These are phyloP conservation scores for Phyto melanocephala DNA, from an alignment of 2,888 invertebrate species.

Conservation along the genomic window DNA sequence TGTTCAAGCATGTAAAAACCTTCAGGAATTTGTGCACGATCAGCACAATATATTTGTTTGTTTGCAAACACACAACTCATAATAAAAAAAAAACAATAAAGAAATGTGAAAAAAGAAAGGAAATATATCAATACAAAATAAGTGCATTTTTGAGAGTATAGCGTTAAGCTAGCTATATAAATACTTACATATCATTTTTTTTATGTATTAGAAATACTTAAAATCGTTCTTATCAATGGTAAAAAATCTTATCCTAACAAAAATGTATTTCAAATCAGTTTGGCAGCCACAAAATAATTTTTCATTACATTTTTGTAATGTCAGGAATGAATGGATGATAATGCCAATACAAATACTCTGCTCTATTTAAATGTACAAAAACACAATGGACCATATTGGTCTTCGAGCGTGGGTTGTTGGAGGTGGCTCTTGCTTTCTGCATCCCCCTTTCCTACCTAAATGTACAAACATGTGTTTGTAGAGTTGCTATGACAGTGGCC, in stretches of 20 bases:
- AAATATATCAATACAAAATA: neutral
- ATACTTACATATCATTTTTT: no score
- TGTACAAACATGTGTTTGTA: no score
- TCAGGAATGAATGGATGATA: constrained; percentile 15
- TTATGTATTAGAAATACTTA: no score
- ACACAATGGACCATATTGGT: no score
- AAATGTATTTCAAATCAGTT: no score
- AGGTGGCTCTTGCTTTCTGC: no score
- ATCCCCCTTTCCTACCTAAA: no score
- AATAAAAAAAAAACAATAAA: neutral
- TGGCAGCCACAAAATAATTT: neutral
- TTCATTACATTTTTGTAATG: constrained; percentile 18
- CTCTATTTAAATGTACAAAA: neutral
- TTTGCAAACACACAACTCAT: constrained; percentile 4
- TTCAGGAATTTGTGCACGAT: constrained; percentile 50
- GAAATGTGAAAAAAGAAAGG: neutral
- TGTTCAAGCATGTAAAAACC: neutral
- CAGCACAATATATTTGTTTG: constrained; percentile 33
- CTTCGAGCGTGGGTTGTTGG: no score
- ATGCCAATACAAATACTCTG: neutral
- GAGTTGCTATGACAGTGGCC: neutral
- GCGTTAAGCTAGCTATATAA: no score
- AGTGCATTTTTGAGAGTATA: neutral
- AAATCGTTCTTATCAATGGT: no score
- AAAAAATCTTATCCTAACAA: no score